Base-by-base conservation (phyloP, 2,113 vertebrate species). In the Eulacestoma nigropectus region DNA sequence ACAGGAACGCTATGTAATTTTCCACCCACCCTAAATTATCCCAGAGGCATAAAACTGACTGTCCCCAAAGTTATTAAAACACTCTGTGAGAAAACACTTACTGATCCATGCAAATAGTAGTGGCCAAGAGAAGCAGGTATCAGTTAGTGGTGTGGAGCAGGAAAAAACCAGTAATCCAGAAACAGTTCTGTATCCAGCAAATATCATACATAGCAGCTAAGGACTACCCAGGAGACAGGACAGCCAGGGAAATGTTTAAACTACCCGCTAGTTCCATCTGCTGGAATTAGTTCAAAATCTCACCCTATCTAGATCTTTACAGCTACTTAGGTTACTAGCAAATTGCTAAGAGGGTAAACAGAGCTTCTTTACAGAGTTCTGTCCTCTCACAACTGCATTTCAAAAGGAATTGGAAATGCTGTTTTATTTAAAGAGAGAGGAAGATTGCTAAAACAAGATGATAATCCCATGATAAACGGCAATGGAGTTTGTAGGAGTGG, bases 221-320 rank as follows among this genome's bases (percentile, higher is more conserved):
- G 50, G 46, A 39, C 79, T 87, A 65, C 30, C 57, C 27, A 92
- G 52, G 53, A 88, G 37, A 82, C 49, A 39, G 46, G 41, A 44
- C 39, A 82, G 75, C 11, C 50, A 95, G 65, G 20, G 65, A 60
- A 91, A 88, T 7, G 15, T 63, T 92, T 95, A 84, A 90, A 50
- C 73, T 88, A 94, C 63, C 60, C 84, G 0, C 82, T 93, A 93
- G 88, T 94, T 90, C 91, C 94, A 94, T 82, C 96, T 96, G 85
- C 94, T 97, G 96, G 95, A 96, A 55, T 64, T 89, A 93, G 74
- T 94, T 95, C 95, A 89, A 93, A 95, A 87, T 76, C 59, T 94
- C 94, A 87, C 53, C 56, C 74, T 60, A 14, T 15, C 44, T 5
- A 87, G 77, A 80, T n/a, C 86, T 80, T 87, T 21, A 55, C 81